Percentiles rank a stretch among this genome's conserved stretches.
Evolutionary conservation across 2,888 invertebrate species (phyloP).

Genomic region (Scaptomyza tumidula): DNA sequence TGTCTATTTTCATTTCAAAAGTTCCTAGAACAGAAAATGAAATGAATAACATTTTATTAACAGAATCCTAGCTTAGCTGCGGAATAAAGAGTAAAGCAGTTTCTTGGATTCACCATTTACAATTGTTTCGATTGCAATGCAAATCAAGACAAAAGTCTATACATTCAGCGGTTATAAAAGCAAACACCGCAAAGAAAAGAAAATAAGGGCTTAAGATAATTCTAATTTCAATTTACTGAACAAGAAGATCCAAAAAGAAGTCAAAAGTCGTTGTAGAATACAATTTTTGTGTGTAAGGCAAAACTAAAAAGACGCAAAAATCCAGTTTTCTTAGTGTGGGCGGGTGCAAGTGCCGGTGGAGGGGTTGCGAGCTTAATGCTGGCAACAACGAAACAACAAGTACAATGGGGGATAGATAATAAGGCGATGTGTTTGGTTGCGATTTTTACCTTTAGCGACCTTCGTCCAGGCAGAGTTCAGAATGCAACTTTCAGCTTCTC

Average conservation of each 20-base stretch:
- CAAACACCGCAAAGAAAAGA: not conserved
- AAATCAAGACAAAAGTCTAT: constrained; percentile 15
- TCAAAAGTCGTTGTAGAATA: constrained; percentile 56
- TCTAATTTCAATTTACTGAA: constrained; percentile 66
- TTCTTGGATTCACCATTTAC: constrained; percentile 11
- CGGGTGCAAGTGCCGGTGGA: not conserved
- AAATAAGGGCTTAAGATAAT: constrained; percentile 46
- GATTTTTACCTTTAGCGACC: constrained; percentile 71
- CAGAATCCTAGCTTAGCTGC: constrained; percentile 25
- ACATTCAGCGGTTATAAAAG: constrained; percentile 41
- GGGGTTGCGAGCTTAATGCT: not conserved
- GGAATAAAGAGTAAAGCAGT: not conserved
- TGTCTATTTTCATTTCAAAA: not conserved
- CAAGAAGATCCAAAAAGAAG: constrained; percentile 27
- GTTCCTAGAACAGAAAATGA: not conserved
- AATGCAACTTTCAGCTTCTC: constrained; percentile 23
- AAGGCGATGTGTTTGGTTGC: constrained; percentile 45
- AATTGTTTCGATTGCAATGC: constrained; percentile 28
- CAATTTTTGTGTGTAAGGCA: constrained; percentile 34
- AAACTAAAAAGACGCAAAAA: constrained; percentile 34
- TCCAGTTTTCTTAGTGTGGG: constrained; percentile 38
- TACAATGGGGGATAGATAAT: constrained; percentile 73
- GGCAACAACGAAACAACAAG: constrained; percentile 37
- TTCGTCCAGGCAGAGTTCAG: constrained; percentile 39
- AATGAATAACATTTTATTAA: constrained; percentile 23